Evolutionary conservation across 2,888 invertebrate genomes (phyloP).

Genomic region (Drosophila putrida): DNA sequence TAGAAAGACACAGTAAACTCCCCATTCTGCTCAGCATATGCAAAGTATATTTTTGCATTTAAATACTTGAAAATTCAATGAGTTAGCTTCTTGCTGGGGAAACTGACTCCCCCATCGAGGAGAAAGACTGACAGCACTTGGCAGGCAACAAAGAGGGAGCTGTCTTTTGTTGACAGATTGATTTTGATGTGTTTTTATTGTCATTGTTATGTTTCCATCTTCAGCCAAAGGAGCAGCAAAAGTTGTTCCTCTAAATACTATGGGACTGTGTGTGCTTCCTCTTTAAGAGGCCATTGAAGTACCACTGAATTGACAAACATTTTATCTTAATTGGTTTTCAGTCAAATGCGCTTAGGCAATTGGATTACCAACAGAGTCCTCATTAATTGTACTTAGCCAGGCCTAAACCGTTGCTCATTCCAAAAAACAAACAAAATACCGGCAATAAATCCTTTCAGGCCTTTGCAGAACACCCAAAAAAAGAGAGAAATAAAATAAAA

Average conservation of each 20-base stretch:
- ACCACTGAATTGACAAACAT: conserved; percentile 64
- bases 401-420: conserved; percentile 10
- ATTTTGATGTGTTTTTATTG: conserved; percentile 78
- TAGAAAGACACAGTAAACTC: conserved; percentile 12
- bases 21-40: conserved; percentile 11
- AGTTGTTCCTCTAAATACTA: conserved; percentile 6
- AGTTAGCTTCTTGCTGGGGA: conserved; percentile 30
- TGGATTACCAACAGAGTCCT: conserved; percentile 14
- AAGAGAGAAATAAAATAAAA: neutral
- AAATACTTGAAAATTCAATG: conserved; percentile 69
- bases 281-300: conserved; percentile 35
- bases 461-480: neutral
- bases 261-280: conserved; percentile 14
- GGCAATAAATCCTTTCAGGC: conserved; percentile 14
- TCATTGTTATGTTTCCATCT: conserved; percentile 69
- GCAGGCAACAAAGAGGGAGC: conserved; percentile 22
- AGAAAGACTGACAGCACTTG: conserved; percentile 53
- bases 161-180: conserved; percentile 76
- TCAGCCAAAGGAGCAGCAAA: conserved; percentile 6
- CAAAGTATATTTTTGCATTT: conserved; percentile 60
- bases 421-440: conserved; percentile 15
- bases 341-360: conserved; percentile 49
- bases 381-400: conserved; percentile 35
- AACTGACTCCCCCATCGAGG: conserved; percentile 18
- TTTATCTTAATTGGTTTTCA: conserved; percentile 73